These are phyloP conservation scores for Cenopis cana DNA, from an alignment of 2,888 invertebrate genomes.

Conservation along the genomic window DNA sequence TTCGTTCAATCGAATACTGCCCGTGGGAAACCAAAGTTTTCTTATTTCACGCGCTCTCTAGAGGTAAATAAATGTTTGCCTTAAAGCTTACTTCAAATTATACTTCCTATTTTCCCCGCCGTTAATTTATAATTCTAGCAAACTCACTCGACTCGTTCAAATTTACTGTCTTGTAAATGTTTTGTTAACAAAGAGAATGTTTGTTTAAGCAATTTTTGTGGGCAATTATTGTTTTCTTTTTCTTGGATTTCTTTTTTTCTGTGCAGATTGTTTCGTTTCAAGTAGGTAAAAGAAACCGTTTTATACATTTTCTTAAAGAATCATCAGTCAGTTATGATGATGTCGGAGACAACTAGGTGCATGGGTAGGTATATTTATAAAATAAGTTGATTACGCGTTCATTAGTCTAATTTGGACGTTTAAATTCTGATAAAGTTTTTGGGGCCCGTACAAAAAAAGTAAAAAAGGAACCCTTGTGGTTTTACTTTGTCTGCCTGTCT, in stretches of 20 bases:
- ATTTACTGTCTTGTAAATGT: slow-evolving; percentile 38
- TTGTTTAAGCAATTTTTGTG: slow-evolving; percentile 32
- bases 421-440: no score
- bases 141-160: slow-evolving; percentile 16
- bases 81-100: slow-evolving; percentile 37
- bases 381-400: no score
- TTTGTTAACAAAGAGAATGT: slow-evolving; percentile 35
- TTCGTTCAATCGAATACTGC: slow-evolving; percentile 43
- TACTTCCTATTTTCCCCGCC: slow-evolving; percentile 36
- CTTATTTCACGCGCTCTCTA: slow-evolving; percentile 38
- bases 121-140: slow-evolving; percentile 37
- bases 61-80: slow-evolving; percentile 42
- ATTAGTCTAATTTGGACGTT: no score
- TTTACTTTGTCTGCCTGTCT: no score
- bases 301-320: no score
- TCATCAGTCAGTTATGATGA: not conserved
- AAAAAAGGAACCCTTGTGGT: no score
- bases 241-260: slow-evolving; percentile 12
- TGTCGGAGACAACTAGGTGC: no score
- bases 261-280: not conserved
- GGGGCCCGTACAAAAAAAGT: no score
- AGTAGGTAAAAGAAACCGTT: not conserved
- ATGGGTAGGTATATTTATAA: no score
- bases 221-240: slow-evolving; percentile 33
- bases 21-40: slow-evolving; percentile 40